Percentiles rank a stretch among this genome's conserved stretches.
Evolutionary conservation across 2,797 vertebrate species (phyloP).

Genomic region (Tokudaia tokunoshimensis): DNA sequence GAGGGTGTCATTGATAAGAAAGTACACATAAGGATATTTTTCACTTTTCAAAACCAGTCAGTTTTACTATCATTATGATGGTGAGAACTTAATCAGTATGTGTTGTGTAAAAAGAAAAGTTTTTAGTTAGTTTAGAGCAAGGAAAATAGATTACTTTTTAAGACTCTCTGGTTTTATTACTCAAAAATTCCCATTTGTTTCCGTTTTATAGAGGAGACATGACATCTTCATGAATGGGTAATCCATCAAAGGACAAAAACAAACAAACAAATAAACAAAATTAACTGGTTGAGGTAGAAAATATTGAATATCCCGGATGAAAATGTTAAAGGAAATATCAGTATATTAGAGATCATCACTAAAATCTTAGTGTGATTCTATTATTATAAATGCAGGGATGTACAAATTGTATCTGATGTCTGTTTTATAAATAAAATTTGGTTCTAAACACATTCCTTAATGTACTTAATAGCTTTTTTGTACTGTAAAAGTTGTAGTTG

Average conservation of each 20-base stretch:
- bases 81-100: neutral
- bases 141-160: constrained; percentile 9
- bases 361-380: neutral
- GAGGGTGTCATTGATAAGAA: constrained; percentile 29
- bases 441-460: neutral
- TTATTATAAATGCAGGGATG: neutral
- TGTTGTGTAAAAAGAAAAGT: neutral
- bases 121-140: neutral
- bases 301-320: neutral
- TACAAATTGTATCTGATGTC: neutral
- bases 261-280: neutral
- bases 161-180: neutral
- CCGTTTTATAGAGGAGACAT: neutral
- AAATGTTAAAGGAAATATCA: constrained; percentile 1
- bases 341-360: neutral
- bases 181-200: neutral
- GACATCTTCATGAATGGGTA: neutral
- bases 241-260: neutral
- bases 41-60: neutral
- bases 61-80: constrained; percentile 40
- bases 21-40: constrained; percentile 8
- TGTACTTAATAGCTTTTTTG: constrained; percentile 12
- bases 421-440: constrained; percentile 31
- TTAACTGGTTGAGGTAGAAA: neutral
- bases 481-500: neutral